Base-by-base conservation (phyloP, 2,113 vertebrate genomes). In the Gambusia holbrooki region DNA sequence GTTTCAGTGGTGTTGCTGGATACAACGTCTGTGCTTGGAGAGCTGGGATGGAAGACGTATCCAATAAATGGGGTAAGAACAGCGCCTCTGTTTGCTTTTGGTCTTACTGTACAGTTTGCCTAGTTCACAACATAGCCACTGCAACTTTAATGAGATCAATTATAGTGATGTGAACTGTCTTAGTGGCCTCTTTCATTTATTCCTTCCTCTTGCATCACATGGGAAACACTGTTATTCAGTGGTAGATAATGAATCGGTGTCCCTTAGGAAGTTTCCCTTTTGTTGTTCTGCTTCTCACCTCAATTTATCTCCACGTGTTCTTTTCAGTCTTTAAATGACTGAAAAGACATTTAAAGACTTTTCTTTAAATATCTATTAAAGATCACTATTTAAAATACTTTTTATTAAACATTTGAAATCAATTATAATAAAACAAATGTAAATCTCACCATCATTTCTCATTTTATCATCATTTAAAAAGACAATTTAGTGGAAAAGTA, bases 1-100 rank as follows among this genome's bases (percentile, higher is more conserved):
- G 40, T 95, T 93, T 88, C 92, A 98, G 97, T 98, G 91, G 95
- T 97, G 88, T 93, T 98, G 90, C 95, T 98, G 92, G 97, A 98
- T 93, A 97, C 97, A 83, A 97, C 96, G 33, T 91, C 96, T 82
- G 96, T 95, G 70, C 93, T 98, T 0, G 97, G 97, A 89, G 97
- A 98, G 76, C 94, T 97, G 9, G 96, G 96, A 94, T 98, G 97
- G 97, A 98, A 96, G 93, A 96, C 96, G 1, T 98, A 97, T 92
- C 97, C 97, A 51, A 90, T 97, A 91, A 98, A 98, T 83, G 96
- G 97, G 96, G 97, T 98, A 95, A 97, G 97, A 93, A 77, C 66
- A 68, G 27, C 40, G 64, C 28, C 54, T 71, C 58, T 68, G 64
- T 14, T 81, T 83, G 11, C 61, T 9, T 71, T 82, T 0, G 1